A percentile compares a stretch with the other conserved stretches of the same genome.
Conservation (phyloP, 2,888 invertebrate species). For the Drosophila siamana region DNA sequence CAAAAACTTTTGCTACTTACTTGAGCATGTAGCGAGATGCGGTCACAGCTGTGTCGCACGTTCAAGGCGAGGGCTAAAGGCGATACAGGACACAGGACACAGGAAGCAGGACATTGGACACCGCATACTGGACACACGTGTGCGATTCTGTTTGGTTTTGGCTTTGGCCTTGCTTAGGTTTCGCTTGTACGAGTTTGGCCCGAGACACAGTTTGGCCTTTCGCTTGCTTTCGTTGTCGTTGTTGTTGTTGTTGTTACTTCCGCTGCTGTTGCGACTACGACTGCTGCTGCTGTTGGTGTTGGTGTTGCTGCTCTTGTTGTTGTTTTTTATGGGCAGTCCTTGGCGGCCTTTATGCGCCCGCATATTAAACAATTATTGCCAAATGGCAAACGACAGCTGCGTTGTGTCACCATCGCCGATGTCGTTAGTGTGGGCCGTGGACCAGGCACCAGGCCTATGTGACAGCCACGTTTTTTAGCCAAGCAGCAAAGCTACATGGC, state of each 20-base stretch:
- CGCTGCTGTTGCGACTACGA: conserved; percentile 18
- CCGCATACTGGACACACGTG: conserved; percentile 61
- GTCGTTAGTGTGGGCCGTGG: conserved; percentile 69
- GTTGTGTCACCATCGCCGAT: conserved; percentile 70
- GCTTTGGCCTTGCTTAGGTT: conserved; percentile 50
- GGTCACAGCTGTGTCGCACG: conserved; percentile 42
- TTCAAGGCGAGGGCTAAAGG: conserved; percentile 17
- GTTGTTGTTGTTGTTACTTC: conserved; percentile 22
- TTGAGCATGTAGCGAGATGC: conserved; percentile 18
- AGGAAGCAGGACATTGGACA: conserved; percentile 49
- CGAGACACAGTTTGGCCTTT: conserved; percentile 41
- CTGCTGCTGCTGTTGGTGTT: conserved; percentile 29
- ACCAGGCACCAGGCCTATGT: conserved; percentile 54
- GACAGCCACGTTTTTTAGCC: conserved; percentile 63
- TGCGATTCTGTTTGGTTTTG: conserved; percentile 21
- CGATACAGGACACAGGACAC: conserved; percentile 22
- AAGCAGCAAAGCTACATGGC: conserved; percentile 32
- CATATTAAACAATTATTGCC: conserved; percentile 83
- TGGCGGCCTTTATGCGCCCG: conserved; percentile 80
- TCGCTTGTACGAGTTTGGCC: conserved; percentile 42
- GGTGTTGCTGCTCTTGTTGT: conserved; percentile 18
- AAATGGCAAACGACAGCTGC: conserved; percentile 81
- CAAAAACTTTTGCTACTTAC: conserved; percentile 25
- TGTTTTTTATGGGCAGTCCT: conserved; percentile 69
- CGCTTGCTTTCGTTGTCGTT: conserved; percentile 30